Base-by-base conservation (phyloP, 2,888 invertebrate species). In the Epicampocera succincta region DNA sequence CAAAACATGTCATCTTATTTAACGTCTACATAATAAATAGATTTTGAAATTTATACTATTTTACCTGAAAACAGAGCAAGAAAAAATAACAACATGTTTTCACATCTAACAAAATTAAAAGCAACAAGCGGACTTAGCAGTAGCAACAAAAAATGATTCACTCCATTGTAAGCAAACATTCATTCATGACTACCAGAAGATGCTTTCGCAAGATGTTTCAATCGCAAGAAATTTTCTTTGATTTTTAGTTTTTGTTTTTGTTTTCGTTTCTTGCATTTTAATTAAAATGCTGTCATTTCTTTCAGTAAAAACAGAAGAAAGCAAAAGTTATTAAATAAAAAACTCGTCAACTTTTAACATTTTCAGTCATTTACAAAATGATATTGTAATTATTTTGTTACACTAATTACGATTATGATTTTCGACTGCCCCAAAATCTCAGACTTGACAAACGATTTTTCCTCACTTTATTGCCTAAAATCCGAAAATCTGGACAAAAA, bases 11-110 rank as follows among this genome's bases (percentile, higher is more conserved):
- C 56, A 58, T 58, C 65, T 74, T 58, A 66, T 56, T 66, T 66
- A 74, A 58, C 48, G 42, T 58, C 29, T 65, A 6, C 48, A 50
- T 66, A 66, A 66, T 25, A 65, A 73, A 74, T n/a, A 66, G 40
- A 73, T 73, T 73, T 73, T 63, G 54, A 54, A 73, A 73, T 33
- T 17, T 44, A 68, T 17, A 42, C 6, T 21, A 17, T 19, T 13
- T 58, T 38, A 8, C 8, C 8, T 5, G 33, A 33, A 33, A 54
- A 54, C 29, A 33, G 15, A 17, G 42, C 21, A 6, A 58, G 38
- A 63, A 48, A 68, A 68, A 42, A 15, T 17, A 40, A 15, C 8
- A 40, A 42, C 42, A 44, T 42, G 9, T 52, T 44, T 29, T 38
- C 25, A 50, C 58, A 58, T 19, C 17, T 19, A 19, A 9, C 48